These are phyloP conservation scores for Aplocera efformata DNA, from an alignment of 2,888 invertebrate genomes.

Conservation along the genomic window DNA sequence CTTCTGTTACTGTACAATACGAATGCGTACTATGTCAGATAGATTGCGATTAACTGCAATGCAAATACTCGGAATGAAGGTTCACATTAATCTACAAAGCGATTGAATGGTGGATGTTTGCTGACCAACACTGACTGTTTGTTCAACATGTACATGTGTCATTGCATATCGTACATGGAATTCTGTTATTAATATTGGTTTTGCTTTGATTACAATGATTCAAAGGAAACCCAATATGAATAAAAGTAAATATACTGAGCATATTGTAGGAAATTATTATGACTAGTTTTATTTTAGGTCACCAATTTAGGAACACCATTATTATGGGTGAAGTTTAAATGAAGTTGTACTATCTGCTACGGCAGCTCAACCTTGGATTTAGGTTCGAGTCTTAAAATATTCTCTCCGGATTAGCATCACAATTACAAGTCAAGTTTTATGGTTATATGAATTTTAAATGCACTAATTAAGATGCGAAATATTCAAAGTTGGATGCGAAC, in stretches of 20 bases:
- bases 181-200: too few species aligned
- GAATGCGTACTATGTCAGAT: slow-evolving; percentile 38
- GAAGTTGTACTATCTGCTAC: too few species aligned
- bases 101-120: slow-evolving; percentile 18
- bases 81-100: slow-evolving; percentile 20
- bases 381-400: background rate
- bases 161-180: too few species aligned
- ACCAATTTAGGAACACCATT: too few species aligned
- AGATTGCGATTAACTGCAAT: slow-evolving; percentile 39
- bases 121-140: slow-evolving; percentile 1
- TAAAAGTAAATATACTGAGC: too few species aligned
- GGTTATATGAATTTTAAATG: slow-evolving; percentile 35
- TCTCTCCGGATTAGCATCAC: too few species aligned
- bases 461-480: slow-evolving; percentile 30
- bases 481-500: slow-evolving; percentile 37
- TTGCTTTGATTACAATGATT: too few species aligned
- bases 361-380: background rate
- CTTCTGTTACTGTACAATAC: slow-evolving; percentile 32
- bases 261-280: too few species aligned
- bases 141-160: background rate
- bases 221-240: too few species aligned
- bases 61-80: slow-evolving; percentile 37
- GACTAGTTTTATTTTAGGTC: too few species aligned
- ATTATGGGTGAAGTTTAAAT: too few species aligned
- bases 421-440: slow-evolving; percentile 23